These are phyloP conservation scores for Elysia crispata DNA, from an alignment of 2,888 invertebrate genomes.

Conservation along the genomic window DNA sequence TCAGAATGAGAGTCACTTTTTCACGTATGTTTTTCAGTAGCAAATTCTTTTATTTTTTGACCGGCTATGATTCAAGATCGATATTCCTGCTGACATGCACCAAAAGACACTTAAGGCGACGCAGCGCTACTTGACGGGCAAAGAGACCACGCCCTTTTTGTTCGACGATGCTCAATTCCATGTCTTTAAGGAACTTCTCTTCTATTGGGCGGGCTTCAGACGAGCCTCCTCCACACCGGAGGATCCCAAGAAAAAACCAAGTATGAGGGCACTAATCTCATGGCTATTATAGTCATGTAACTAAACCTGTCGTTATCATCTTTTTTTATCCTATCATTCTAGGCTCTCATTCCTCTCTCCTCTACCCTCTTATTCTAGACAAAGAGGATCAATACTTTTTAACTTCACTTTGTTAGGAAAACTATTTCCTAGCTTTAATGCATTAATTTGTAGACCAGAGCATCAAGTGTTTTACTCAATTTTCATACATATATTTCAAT, in stretches of 20 bases:
- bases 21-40: too few relatives aligned
- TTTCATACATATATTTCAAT: too few relatives aligned
- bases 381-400: too few relatives aligned
- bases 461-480: too few relatives aligned
- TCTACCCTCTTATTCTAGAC: too few relatives aligned
- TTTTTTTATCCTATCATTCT: neutral
- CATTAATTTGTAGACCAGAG: too few relatives aligned
- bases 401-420: too few relatives aligned
- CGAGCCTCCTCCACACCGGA: constrained; percentile 61
- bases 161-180: constrained; percentile 76
- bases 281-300: too few relatives aligned
- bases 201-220: constrained; percentile 76
- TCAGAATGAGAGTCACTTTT: too few relatives aligned
- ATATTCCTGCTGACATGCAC: constrained; percentile 68
- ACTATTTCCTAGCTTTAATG: too few relatives aligned
- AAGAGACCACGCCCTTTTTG: constrained; percentile 68
- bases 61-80: constrained; percentile 61
- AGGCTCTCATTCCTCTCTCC: constrained; percentile 19
- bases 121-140: constrained; percentile 71
- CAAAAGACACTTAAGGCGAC: constrained; percentile 69
- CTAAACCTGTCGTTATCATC: neutral
- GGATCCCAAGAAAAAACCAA: constrained; percentile 65
- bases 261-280: too few relatives aligned
- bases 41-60: too few relatives aligned
- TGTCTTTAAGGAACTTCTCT: constrained; percentile 75